Evolutionary conservation across 2,888 invertebrate genomes (phyloP), one percentile per base, ranked within the genome.

Genomic region (Augiades crinisus): DNA sequence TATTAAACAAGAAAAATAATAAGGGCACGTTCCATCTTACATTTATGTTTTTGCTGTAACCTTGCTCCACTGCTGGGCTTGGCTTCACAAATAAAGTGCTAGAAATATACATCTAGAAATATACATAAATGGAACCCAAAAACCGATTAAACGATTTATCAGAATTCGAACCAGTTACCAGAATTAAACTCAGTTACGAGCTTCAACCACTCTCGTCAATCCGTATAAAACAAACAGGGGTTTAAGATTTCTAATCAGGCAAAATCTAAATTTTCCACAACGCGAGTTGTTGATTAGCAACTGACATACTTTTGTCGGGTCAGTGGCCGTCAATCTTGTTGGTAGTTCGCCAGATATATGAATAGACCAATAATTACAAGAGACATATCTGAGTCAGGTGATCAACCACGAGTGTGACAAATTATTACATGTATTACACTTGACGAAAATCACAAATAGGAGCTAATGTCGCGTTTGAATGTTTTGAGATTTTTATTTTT

Each of bases 251-350:
- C 22, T 33, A 17, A 43, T 36, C 27, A 14, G 7, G 24, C 27
- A 36, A 50, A 45, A 43, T 50, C 50, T 30, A 43, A 36, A 36
- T 41, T 17, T 24, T 41, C 49, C 37, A 47, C 24, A 41, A 50
- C 12, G 24, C 17, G 14, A 36, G 19, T 36, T 43, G 19, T 36
- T 50, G 27, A 50, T 43, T 43, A 50, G 24, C 43, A 19, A 21
- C 19, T 50, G 50, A 41, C 50, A 50, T 30, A 50, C 50, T 36
- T 50, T 50, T 36, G 36, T 12, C 14, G 24, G 50, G 43, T 43
- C 50, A 50, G 50, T 14, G 50, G 27, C 21, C 21, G 27, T 34
- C 50, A 50, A 50, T 12, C 27, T 50, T 41, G 2, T 50, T 50
- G 49, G 40, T 50, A 0, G 16, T 7, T 6, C 16, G 49, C 49